Percentiles rank a stretch among this genome's conserved stretches.
These are phyloP conservation scores for Euphydryas editha DNA, from an alignment of 2,888 invertebrate genomes.

Conservation along the genomic window DNA sequence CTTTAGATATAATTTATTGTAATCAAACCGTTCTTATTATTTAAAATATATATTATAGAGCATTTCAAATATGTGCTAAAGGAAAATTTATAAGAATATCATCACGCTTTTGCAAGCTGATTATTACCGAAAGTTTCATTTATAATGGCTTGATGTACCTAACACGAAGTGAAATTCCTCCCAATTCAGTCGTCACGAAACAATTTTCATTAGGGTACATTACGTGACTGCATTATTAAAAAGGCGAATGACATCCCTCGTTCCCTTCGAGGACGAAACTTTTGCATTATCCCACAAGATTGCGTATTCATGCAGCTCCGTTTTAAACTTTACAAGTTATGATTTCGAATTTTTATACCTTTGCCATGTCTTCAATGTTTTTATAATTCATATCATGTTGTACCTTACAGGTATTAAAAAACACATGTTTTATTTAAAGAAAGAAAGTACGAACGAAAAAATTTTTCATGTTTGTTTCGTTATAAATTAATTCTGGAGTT, in stretches of 20 bases:
- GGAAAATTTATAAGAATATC: slow-evolving; percentile 9
- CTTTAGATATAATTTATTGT: not conserved
- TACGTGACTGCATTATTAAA: slow-evolving; percentile 77
- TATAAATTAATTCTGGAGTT: too few species aligned
- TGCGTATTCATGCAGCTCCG: slow-evolving; percentile 54
- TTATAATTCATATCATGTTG: slow-evolving; percentile 1
- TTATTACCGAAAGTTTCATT: slow-evolving; percentile 17
- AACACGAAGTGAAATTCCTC: slow-evolving; percentile 65
- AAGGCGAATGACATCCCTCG: slow-evolving; percentile 52
- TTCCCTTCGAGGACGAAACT: slow-evolving; percentile 58
- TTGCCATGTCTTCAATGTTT: slow-evolving; percentile 13
- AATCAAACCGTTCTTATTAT: slow-evolving; percentile 12
- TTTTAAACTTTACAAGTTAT: slow-evolving; percentile 26
- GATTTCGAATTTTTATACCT: slow-evolving; percentile 10
- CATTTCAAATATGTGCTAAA: slow-evolving; percentile 15
- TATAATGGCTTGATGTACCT: slow-evolving; percentile 60
- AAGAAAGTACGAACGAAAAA: too few species aligned
- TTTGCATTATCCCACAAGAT: slow-evolving; percentile 62
- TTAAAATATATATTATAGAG: not conserved
- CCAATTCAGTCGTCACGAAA: slow-evolving; percentile 72
- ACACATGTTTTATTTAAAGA: too few species aligned
- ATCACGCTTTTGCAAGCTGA: slow-evolving; percentile 14
- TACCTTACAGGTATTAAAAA: too few species aligned
- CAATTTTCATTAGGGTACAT: slow-evolving; percentile 76
- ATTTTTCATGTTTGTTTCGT: too few species aligned